These are phyloP conservation scores for Dynastes hyllus DNA, from an alignment of 2,888 invertebrate species.

Conservation along the genomic window DNA sequence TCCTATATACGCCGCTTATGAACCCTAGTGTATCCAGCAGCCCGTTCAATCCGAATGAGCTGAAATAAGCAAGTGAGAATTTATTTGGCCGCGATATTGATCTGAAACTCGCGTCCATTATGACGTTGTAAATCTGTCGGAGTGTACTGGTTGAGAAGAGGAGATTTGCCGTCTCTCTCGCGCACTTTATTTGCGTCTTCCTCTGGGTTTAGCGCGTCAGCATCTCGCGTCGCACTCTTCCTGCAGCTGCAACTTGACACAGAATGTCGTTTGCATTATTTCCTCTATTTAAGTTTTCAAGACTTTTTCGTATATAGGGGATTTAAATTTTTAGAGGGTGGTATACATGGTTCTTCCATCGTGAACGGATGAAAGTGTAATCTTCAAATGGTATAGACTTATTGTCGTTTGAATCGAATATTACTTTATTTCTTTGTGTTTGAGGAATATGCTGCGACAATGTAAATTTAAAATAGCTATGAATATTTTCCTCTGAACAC, in stretches of 20 bases:
- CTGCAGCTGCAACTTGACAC: conserved; percentile 42
- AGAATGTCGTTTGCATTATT: conserved; percentile 39
- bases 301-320: conserved; percentile 29
- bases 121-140: conserved; percentile 47
- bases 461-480: too few relatives aligned
- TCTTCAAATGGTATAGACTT: background rate
- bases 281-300: conserved; percentile 32
- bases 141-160: conserved; percentile 39
- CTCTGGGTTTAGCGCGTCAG: background rate
- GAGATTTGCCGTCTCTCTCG: conserved; percentile 6
- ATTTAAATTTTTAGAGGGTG: conserved; percentile 25
- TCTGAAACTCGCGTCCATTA: conserved; percentile 48
- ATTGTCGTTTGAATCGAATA: background rate
- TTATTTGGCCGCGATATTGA: conserved; percentile 47
- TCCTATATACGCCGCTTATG: background rate
- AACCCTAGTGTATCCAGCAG: conserved; percentile 1
- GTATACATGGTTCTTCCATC: background rate
- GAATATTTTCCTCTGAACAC: too few relatives aligned
- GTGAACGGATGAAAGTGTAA: background rate
- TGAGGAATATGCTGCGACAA: too few relatives aligned
- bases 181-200: conserved; percentile 3
- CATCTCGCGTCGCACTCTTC: conserved; percentile 9
- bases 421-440: background rate
- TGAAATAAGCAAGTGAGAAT: conserved; percentile 49
- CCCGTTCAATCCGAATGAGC: conserved; percentile 35